Evolutionary conservation across 2,888 invertebrate species (phyloP), one percentile per base, ranked within the genome.

Genomic region (Macrostomum cliftonense): DNA sequence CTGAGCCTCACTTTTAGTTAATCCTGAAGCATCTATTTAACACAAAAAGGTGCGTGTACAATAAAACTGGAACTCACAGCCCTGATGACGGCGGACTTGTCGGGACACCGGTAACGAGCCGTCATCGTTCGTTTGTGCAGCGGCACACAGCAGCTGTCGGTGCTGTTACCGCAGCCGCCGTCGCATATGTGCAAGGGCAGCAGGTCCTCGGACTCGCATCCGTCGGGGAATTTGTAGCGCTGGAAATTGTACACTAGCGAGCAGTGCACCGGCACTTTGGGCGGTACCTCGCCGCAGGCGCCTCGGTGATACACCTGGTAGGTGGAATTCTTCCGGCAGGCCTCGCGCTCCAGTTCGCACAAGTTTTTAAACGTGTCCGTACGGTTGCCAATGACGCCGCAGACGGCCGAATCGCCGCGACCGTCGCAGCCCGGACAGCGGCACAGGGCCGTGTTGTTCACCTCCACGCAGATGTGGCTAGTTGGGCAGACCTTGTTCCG

Each of bases 121-220:
- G 37, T n/a, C 14, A 49, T 20, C 20, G 38, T 42, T 14, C 43
- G 21, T 12, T 5, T 28, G 12, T 13, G 13, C n/a, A 12, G 14
- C 14, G 49, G 49, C n/a, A 43, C 44, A 43, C 49, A 49, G 36
- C 49, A 49, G 36, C n/a, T 45, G 14, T 49, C 43, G 12, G 49
- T 38, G 17, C 43, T 44, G 17, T 13, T 49, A 11, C 49, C 49
- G 38, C 49, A 49, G 11, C 49, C 49, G 16, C 49, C 49, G 13
- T 12, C 19, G 38, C 49, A 49, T n/a, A 20, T 28, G 37, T 49
- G 37, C 13, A 37, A n/a, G 2, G 44, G 49, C 16, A 49, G 16
- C 17, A 38, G 49, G 21, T 49, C 43, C n/a, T 14, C 12, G 12
- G 21, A 37, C n/a, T 16, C 28, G 20, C 49, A 49, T 4, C 43